Evolutionary conservation across 53 echinoderm and acorn worm species (phyloP).

Genomic region (Pentamera pediparva): DNA sequence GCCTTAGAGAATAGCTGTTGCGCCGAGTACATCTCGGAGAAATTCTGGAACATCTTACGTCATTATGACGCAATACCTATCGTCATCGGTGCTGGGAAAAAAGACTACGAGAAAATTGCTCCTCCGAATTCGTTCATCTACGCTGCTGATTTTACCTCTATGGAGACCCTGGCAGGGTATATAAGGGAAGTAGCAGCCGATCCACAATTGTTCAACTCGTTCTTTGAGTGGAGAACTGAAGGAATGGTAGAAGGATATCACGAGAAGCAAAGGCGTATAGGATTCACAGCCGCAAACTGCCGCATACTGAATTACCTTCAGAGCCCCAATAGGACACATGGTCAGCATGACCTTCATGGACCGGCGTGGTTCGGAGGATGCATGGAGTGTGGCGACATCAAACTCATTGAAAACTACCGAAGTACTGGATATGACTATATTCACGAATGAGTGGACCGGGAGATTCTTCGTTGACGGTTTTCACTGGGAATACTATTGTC

Average conservation of each 20-base stretch:
- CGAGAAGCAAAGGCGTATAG: conserved; percentile 14
- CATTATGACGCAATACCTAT: conserved; percentile 25
- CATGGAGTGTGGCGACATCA: background rate
- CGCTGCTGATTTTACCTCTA: conserved; percentile 5
- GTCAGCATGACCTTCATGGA: background rate
- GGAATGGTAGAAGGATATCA: background rate
- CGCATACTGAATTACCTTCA: conserved; percentile 8
- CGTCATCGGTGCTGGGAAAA: background rate
- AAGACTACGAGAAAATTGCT: conserved; percentile 9
- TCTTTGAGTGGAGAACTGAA: background rate
- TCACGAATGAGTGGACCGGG: conserved; percentile 1
- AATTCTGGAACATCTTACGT: conserved; percentile 8
- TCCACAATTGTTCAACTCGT: background rate
- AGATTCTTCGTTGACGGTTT: no score
- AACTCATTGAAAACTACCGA: conserved; percentile 1
- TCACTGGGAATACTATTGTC: no score
- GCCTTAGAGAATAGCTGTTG: conserved; percentile 26
- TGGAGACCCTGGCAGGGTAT: conserved; percentile 1
- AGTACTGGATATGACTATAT: conserved; percentile 3
- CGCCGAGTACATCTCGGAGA: conserved; percentile 20
- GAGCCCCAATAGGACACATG: background rate
- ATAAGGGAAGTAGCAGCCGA: background rate
- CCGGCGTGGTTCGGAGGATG: conserved; percentile 12
- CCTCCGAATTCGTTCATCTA: conserved; percentile 21
- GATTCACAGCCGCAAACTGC: conserved; percentile 13